Base-by-base conservation (phyloP, 2,888 invertebrate species). In the Nineta flava region DNA sequence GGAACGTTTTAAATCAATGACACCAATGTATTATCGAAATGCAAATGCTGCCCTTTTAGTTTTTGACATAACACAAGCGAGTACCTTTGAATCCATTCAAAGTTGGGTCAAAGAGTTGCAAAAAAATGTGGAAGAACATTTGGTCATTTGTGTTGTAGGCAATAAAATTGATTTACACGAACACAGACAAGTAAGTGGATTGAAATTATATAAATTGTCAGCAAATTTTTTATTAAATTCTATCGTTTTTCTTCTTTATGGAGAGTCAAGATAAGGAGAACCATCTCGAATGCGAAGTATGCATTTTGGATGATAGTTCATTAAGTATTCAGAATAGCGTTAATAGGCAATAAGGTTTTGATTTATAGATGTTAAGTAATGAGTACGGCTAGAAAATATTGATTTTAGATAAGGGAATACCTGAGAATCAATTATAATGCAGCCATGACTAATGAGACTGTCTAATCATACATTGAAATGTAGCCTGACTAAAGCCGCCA, bases 11-110 rank as follows among this genome's bases (percentile, higher is more conserved):
- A 76, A 86, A 52, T 83, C 93, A 0, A 92, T 94, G 82, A 90
- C 91, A 0, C 93, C 94, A 7, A 90, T 93, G 88, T 94, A 93
- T 64, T 94, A 94, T 63, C 72, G 93, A 48, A 91, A 90, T 62
- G 86, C 92, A 0, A 91, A 90, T 64, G 91, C 88, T 0, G 93
- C 93, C 0, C 73, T 93, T 46, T 69, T 93, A 46, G 83, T 92
- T 0, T 94, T 84, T 62, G 93, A 94, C 64, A 77, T 94, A 53
- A 85, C 90, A 3, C 79, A 82, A 53, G 68, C 75, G 43, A 72
- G 74, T 52, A 84, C 83, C 50, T 93, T 91, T 62, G 69, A 73
- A 3, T 81, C 83, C 53, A 83, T 92, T 56, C 85, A 91, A 65
- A 72, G 74, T n/a, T 93, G 92, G 93, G 86, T 88, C 2, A 78